Base-by-base conservation (phyloP, 1,140 invertebrate species). In the Anastrepha ludens region DNA sequence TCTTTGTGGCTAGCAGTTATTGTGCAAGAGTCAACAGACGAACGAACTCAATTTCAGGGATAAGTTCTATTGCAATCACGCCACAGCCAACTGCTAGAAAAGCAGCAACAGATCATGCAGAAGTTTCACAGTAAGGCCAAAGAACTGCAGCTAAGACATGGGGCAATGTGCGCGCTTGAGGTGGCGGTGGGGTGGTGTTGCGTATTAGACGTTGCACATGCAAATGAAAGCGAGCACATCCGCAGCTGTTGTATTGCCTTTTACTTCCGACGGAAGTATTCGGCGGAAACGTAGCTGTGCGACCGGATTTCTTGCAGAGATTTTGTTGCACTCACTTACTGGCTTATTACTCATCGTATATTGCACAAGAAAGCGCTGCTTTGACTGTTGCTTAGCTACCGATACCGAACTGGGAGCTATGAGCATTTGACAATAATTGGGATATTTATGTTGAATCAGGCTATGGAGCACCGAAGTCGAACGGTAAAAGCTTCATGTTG, bases 191-290 rank as follows among this genome's bases (percentile, higher is more conserved):
- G 60, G 20, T 20, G 29, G 64, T 67, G 64, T 20, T 67, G n/a
- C 9, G 11, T 29, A 81, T 62, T 13, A 55, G 47, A 20, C 47
- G 9, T 20, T 81, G 74, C 74, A 81, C 74, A 81, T 81, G 74
- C 74, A 81, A 81, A 81, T 81, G 47, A 81, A 81, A 81, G 74
- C 74, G 74, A 55, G 74, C 74, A 81, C 47, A 81, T 81, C 74
- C 74, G 44, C 74, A n/a, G 47, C 74, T 81, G 74, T 41, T 81
- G 47, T 81, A 81, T 81, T 81, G 74, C 74, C 44, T 81, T 81
- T 81, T 47, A 55, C 74, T 81, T 81, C 74, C 74, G 74, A 11
- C 20, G 47, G 74, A 50, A 50, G 74, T n/a, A 9, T 50, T 81
- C 15, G 74, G 17, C 74, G 74, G 74, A 81, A 81, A 81, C 17